phyloP scores from a whole-genome alignment of 1,140 invertebrate genomes.

The Drosophila hydei region DNA sequence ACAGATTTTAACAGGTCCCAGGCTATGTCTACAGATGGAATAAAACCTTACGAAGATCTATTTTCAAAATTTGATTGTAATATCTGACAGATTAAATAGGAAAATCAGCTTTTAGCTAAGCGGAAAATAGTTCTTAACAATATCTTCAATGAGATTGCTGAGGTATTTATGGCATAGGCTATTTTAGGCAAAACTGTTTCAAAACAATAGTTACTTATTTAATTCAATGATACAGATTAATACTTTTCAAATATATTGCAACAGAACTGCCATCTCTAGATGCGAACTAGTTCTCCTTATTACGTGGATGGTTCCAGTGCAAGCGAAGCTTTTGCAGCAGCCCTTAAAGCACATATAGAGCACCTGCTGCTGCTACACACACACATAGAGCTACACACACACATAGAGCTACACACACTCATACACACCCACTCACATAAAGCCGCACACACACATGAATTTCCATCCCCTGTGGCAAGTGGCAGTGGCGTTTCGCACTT shows the following conservation, averaged over 20 bases:
- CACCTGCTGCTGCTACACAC: slow-evolving; percentile 34
- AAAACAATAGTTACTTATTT: not conserved
- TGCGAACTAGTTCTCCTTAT: not conserved
- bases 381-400: not conserved
- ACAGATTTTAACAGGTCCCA: no score
- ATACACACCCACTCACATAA: slow-evolving; percentile 5
- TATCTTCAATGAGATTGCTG: no score
- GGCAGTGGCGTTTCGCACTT: not conserved
- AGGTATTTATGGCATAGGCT: no score
- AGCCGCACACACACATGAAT: slow-evolving; percentile 18
- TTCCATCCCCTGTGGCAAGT: slow-evolving; percentile 24
- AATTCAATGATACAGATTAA: no score
- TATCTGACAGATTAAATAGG: no score
- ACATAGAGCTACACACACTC: not conserved
- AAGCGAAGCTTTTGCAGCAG: slow-evolving; percentile 7
- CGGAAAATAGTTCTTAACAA: no score
- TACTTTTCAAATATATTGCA: not conserved
- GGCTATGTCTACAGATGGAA: no score
- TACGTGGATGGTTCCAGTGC: not conserved
- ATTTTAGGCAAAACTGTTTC: no score
- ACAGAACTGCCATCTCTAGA: not conserved
- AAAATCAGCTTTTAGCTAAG: no score
- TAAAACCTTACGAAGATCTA: no score
- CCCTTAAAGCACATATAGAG: slow-evolving; percentile 34
- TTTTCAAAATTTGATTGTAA: no score